A percentile compares a stretch with the other conserved stretches of the same genome.
Evolutionary conservation across 2,888 invertebrate genomes (phyloP).

Genomic region (Lacanobia wlatinum): DNA sequence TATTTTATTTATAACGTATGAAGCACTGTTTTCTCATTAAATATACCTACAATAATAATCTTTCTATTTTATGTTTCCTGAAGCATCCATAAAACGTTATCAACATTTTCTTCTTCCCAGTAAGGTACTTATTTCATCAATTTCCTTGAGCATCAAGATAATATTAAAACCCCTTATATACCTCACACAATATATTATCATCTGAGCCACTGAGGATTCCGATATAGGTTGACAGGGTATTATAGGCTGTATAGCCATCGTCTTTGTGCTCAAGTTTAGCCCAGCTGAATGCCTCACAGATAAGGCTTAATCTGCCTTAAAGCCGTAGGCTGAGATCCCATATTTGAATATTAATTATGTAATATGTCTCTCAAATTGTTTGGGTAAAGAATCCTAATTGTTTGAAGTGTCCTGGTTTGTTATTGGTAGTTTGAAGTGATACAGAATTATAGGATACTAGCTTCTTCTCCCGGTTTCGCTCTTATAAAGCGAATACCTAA

Average conservation of each 20-base stretch:
- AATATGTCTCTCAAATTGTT: conserved; percentile 39
- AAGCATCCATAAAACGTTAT: neutral
- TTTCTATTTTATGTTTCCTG: neutral
- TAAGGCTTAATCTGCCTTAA: conserved; percentile 44
- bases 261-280: conserved; percentile 21
- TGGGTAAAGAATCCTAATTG: neutral
- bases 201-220: conserved; percentile 14
- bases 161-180: neutral
- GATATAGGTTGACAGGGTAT: conserved; percentile 23
- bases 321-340: neutral
- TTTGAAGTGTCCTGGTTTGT: conserved; percentile 20
- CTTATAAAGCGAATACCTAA: too few species aligned
- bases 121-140: neutral
- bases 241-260: conserved; percentile 21
- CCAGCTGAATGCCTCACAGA: conserved; percentile 30
- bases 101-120: neutral
- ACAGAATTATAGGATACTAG: neutral
- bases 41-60: too few species aligned
- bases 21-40: too few species aligned
- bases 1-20: too few species aligned
- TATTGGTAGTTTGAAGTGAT: neutral
- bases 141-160: neutral
- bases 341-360: conserved; percentile 50
- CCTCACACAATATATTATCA: conserved; percentile 32
- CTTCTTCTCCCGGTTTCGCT: neutral